A percentile compares a stretch with the other conserved stretches of the same genome.
These are phyloP conservation scores for Chunga burmeisteri DNA, from an alignment of 2,113 vertebrate species.

Conservation along the genomic window DNA sequence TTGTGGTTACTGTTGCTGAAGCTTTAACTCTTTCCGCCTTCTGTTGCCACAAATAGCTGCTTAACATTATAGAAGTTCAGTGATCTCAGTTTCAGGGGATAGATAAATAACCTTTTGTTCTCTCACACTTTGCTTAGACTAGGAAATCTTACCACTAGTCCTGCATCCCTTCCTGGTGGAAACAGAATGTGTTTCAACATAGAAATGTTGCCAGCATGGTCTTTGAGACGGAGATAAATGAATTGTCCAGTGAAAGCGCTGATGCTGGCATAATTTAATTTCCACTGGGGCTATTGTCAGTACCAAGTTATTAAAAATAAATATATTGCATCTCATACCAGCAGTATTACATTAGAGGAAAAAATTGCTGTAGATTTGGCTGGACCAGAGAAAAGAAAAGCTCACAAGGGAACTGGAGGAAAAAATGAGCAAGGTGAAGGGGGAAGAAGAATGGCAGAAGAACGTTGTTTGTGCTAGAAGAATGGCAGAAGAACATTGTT, in stretches of 20 bases:
- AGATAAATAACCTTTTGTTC: background rate
- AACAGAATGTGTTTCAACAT: background rate
- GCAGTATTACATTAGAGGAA: background rate
- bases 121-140: background rate
- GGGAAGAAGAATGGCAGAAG: background rate
- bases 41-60: background rate
- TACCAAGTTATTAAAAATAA: constrained; percentile 40
- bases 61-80: background rate
- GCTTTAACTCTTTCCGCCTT: background rate
- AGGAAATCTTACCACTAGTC: background rate
- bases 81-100: background rate
- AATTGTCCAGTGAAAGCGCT: background rate
- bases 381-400: background rate
- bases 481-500: background rate
- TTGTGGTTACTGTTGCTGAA: background rate
- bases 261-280: constrained; percentile 17
- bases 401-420: background rate
- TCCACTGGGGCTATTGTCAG: background rate
- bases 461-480: background rate
- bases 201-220: background rate
- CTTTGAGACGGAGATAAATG: background rate
- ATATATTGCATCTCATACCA: background rate
- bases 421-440: background rate
- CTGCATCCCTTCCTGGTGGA: background rate
- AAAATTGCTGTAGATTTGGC: background rate